Base-by-base conservation (phyloP, 2,888 invertebrate genomes). In the Trichopoda pennipes region DNA sequence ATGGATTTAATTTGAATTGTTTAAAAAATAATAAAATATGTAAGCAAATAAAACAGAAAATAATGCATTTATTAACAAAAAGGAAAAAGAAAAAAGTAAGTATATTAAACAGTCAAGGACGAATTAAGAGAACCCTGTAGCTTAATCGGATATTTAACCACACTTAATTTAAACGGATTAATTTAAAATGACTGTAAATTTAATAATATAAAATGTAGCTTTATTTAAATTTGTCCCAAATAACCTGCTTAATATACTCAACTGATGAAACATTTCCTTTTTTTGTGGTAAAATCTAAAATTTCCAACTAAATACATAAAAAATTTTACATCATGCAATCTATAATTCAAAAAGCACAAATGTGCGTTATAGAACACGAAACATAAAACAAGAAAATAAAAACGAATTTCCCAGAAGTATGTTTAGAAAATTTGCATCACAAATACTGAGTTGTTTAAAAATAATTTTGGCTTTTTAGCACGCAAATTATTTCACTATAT, bases 1-100 rank as follows among this genome's bases (percentile, higher is more conserved):
- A 28, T 64, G 49, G 32, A 58, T 53, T 38, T 69, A 35, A 56
- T 70, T 80, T 64, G 32, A 42, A 21, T 61, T 56, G 38, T 16
- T 28, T 28, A 8, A 49, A 74, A 53, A 44, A 42, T 10, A 58
- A 32, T 8, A 35, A 32, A 58, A 51, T 19, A 42, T 1, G 9
- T 56, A 14, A 53, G 23, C 19, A 55, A 58, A 58, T 23, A 35
- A 0, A 28, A 2, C 3, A 2, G 53, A 53, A 35, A 51, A 17
- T 12, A 19, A 12, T 23, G 17, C 17, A 55, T n/a, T 7, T 1
- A 28, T 28, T 4, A 28, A 28, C 4, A 55, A 32, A 21, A 12
- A 42, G 17, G 19, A 9, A 63, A 61, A 38, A 19, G 0, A 17
- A 19, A n/a, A n/a, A n/a, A n/a, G n/a, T n/a, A n/a, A n/a, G n/a